Conservation (phyloP, 2,113 vertebrate species). For the Cynopterus brachyotis region DNA sequence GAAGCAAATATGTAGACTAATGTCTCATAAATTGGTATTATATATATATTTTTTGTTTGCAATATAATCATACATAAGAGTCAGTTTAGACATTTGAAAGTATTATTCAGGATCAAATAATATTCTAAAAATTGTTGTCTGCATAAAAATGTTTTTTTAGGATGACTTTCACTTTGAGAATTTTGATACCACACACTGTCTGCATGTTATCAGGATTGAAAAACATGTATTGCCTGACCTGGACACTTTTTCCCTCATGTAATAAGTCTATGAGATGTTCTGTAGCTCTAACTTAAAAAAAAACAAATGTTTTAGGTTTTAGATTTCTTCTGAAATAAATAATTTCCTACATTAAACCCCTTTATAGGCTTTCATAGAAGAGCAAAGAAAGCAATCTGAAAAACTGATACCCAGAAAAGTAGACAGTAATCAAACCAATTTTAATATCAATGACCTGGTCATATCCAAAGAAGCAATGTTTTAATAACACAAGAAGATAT, state of each 20-base stretch:
- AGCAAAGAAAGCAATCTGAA: not conserved
- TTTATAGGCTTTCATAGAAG: conserved; percentile 52
- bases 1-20: conserved; percentile 35
- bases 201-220: not conserved
- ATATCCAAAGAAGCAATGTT: conserved; percentile 77
- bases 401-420: not conserved
- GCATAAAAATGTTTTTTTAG: not conserved
- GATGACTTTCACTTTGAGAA: not conserved
- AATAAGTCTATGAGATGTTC: not conserved
- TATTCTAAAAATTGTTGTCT: conserved; percentile 6
- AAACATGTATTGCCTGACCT: not conserved
- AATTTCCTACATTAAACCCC: not conserved
- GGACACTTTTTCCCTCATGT: not conserved
- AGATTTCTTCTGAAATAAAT: conserved; percentile 25
- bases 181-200: not conserved
- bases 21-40: not conserved
- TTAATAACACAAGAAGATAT: conserved; percentile 69
- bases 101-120: conserved; percentile 20
- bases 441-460: conserved; percentile 57
- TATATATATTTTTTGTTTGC: not conserved
- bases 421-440: not conserved
- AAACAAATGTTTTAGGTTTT: not conserved
- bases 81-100: not conserved
- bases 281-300: conserved; percentile 8
- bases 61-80: not conserved